Conservation (phyloP, 2,888 invertebrate genomes). For the Drosophila flavopinicola region DNA sequence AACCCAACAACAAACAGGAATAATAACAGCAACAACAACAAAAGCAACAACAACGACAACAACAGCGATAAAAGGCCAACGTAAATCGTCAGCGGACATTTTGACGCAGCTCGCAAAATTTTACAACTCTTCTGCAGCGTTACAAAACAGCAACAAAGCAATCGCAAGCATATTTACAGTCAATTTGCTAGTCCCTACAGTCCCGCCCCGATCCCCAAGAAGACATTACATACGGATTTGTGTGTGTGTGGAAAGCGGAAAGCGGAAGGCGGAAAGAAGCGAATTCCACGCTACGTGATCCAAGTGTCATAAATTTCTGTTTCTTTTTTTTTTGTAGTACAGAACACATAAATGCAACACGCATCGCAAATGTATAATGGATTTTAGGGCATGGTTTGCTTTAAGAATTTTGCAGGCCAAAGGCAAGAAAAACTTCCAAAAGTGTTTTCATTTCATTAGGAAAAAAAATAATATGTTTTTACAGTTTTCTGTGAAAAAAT, state of each 20-base stretch:
- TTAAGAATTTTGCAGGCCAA: constrained; percentile 1
- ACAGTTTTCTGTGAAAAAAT: too few relatives aligned
- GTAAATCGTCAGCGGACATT: constrained; percentile 69
- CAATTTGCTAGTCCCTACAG: constrained; percentile 58
- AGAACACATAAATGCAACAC: constrained; percentile 32
- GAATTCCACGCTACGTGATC: constrained; percentile 41
- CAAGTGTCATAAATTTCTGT: constrained; percentile 58
- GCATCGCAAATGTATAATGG: constrained; percentile 24
- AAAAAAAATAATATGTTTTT: too few relatives aligned
- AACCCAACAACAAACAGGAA: constrained; percentile 15
- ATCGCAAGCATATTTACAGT: constrained; percentile 74
- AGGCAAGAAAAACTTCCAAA: neutral
- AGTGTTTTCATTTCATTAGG: neutral
- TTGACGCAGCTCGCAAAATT: constrained; percentile 71
- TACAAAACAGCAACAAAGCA: constrained; percentile 54
- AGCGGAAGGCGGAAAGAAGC: constrained; percentile 1
- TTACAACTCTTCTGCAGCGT: constrained; percentile 46
- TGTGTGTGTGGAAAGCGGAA: constrained; percentile 6
- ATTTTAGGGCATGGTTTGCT: constrained; percentile 20
- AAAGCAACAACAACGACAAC: constrained; percentile 11
- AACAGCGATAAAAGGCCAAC: constrained; percentile 34
- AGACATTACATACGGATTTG: constrained; percentile 38
- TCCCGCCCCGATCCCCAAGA: neutral
- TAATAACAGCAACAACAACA: constrained; percentile 14
- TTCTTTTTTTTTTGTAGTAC: constrained; percentile 10